Evolutionary conservation across 2,797 vertebrate species (phyloP).

Genomic region (Cossypha heuglini): DNA sequence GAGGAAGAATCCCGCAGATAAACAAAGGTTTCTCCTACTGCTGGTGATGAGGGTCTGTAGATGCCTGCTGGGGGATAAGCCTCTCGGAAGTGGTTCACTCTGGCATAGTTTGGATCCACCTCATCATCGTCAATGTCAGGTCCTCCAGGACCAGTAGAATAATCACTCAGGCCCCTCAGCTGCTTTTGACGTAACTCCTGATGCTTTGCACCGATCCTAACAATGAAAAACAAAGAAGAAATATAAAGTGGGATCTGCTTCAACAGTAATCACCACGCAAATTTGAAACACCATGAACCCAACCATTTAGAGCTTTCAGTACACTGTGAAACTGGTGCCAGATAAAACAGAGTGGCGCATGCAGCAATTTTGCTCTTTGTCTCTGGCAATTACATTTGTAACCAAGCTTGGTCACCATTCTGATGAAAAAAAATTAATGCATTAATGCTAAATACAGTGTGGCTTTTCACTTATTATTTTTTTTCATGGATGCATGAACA

Average conservation of each 20-base stretch:
- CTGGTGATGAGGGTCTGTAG: slow-evolving; percentile 72
- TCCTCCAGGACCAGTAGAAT: slow-evolving; percentile 38
- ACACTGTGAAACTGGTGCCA: not conserved
- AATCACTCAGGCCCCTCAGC: slow-evolving; percentile 74
- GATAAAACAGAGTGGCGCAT: not conserved
- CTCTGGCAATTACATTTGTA: not conserved
- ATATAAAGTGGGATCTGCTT: not conserved
- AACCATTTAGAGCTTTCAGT: not conserved
- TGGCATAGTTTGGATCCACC: slow-evolving; percentile 92
- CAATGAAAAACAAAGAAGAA: not conserved
- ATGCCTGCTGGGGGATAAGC: slow-evolving; percentile 61
- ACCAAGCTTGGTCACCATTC: not conserved
- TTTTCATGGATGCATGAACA: not conserved
- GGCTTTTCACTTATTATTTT: not conserved
- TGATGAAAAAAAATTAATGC: not conserved
- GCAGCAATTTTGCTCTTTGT: not conserved
- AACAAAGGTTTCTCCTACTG: slow-evolving; percentile 53
- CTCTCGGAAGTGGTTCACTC: slow-evolving; percentile 90
- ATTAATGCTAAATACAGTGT: not conserved
- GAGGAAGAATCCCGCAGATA: slow-evolving; percentile 74
- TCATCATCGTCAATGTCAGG: slow-evolving; percentile 92
- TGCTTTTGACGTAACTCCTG: slow-evolving; percentile 86
- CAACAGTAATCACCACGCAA: not conserved
- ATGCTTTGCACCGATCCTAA: slow-evolving; percentile 89
- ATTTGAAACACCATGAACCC: not conserved